Evolutionary conservation across 35 echinoderm and acorn worm genomes (phyloP), one percentile per base, ranked within the genome.

Genomic region (Eucidaris tribuloides): DNA sequence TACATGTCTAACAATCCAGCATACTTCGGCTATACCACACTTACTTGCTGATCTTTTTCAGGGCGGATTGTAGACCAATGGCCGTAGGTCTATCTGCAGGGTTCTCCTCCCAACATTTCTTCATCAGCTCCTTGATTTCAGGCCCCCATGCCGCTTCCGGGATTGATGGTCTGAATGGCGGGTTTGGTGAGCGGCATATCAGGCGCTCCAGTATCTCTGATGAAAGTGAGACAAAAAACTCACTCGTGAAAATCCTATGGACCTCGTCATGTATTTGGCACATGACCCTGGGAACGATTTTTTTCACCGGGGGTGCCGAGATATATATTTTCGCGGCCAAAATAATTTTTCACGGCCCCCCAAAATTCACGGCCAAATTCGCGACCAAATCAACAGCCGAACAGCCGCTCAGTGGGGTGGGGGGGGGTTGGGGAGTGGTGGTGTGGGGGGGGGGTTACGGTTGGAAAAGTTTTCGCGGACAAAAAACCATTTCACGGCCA

Each of bases 11-110:
- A n/a, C n/a, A n/a, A n/a, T n/a, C n/a, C n/a, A n/a, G n/a, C n/a
- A n/a, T n/a, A n/a, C n/a, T n/a, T n/a, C n/a, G n/a, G n/a, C n/a
- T n/a, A n/a, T n/a, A n/a, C n/a, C n/a, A n/a, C n/a, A n/a, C n/a
- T 62, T 78, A 92, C 90, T 92, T 92, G 79, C 55, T 90, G 17
- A 85, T 85, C 66, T 89, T 94, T 52, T 82, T 89, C 54, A 94
- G 63, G 1, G 36, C 34, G 0, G 72, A 34, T 50, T 80, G 41
- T 30, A 94, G 62, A 18, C 56, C 81, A 19, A 58, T 42, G 1
- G 82, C 28, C 30, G 38, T 85, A 3, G 86, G 86, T 72, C 92
- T 54, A 20, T 70, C 45, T 6, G 63, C 58, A 9, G 86, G 80
- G 56, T 82, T 66, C 19, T 94, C 92, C 1, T 66, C 43, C 82